A percentile compares a stretch with the other conserved stretches of the same genome.
Evolutionary conservation across 2,888 invertebrate genomes (phyloP).

Genomic region (Branchellion lobata): DNA sequence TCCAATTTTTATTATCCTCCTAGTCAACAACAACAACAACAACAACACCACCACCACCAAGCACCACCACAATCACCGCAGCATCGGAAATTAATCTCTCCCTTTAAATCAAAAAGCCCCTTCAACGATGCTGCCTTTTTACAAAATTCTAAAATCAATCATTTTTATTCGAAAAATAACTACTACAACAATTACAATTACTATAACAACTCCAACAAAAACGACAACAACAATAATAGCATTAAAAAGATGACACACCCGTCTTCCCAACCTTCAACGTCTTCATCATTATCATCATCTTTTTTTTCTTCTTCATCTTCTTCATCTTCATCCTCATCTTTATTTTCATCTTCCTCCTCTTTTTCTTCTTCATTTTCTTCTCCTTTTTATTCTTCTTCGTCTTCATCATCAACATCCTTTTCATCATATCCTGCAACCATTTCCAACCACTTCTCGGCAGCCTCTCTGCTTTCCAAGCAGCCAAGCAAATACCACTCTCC

Average conservation of each 20-base stretch:
- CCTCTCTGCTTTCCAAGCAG: too few species aligned
- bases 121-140: neutral
- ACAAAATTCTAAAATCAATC: constrained; percentile 3
- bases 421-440: neutral
- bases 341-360: neutral
- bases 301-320: neutral
- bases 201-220: neutral
- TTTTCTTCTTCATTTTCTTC: neutral
- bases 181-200: neutral
- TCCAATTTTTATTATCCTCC: constrained; percentile 7
- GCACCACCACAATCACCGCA: neutral
- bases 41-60: neutral
- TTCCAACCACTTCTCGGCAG: neutral
- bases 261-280: neutral
- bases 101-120: neutral
- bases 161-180: neutral
- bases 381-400: neutral
- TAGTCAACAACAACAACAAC: neutral
- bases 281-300: neutral
- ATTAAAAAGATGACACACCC: neutral
- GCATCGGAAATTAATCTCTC: constrained; percentile 2
- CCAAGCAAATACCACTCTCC: too few species aligned
- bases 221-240: neutral
- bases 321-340: neutral
- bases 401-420: neutral